Base-by-base conservation (phyloP, 2,888 invertebrate genomes). In the Theodoxus fluviatilis region DNA sequence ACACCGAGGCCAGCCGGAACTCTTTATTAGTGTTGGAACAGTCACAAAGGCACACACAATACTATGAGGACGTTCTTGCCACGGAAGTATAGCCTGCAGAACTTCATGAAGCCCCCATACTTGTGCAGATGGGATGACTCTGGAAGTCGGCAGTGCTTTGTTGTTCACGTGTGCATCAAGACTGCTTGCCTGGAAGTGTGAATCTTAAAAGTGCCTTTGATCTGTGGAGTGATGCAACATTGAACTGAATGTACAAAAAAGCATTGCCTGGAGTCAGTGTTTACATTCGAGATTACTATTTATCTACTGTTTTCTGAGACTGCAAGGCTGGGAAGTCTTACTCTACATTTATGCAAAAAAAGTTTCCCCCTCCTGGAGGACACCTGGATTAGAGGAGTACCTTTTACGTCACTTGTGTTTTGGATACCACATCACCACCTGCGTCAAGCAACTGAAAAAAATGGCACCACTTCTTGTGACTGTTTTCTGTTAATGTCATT, bases 31-130 rank as follows among this genome's bases (percentile, higher is more conserved):
- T 75, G 63, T 72, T 78, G 65, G 79, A 79, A 59, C 74, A 74
- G 57, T 75, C 69, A 47, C 63, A 71, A 57, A 74, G 71, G 47
- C 71, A 71, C 66, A 70, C 73, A 15, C 69, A 65, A 47, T 78
- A 79, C 72, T 73, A 76, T 40, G 80, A 78, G 31, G 80, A 78
- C 69, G 78, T 80, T 65, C 73, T 81, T 31, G 80, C 80, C 59
- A 81, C 80, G 69, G 80, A 79, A 74, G 80, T 81, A 25, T 81
- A 79, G 73, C 76, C 66, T 22, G 22, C 28, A 18, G 25, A 40
- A 31, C 25, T 18, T 43, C 31, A 47, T 49, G 55, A n/a, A n/a
- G n/a, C n/a, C n/a, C n/a, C n/a, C n/a, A n/a, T n/a, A n/a, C n/a
- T n/a, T n/a, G n/a, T n/a, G n/a, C n/a, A n/a, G n/a, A n/a, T n/a